These are phyloP conservation scores for Takifugu rubripes DNA, from an alignment of 2,797 vertebrate genomes.

Conservation along the genomic window DNA sequence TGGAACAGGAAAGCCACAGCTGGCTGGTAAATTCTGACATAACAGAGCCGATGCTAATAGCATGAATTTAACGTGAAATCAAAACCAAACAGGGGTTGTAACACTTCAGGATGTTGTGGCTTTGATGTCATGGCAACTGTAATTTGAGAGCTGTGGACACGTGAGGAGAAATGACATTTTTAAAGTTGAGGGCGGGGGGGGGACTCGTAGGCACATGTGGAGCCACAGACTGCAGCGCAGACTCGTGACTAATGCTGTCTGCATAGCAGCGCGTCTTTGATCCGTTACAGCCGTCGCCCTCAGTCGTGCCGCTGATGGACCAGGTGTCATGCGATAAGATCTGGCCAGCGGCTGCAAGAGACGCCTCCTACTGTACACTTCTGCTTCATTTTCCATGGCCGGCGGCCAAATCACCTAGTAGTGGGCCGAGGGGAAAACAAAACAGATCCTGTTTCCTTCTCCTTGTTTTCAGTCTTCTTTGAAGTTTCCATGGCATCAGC, in stretches of 20 bases:
- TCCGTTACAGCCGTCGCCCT: conserved; percentile 13
- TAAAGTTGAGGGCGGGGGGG: too few relatives aligned
- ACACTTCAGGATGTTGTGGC: too few relatives aligned
- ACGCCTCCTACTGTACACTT: conserved; percentile 23
- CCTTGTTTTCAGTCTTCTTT: conserved; percentile 52
- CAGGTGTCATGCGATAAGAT: conserved; percentile 51
- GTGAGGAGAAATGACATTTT: too few relatives aligned
- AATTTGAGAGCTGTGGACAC: neutral
- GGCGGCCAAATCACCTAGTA: conserved; percentile 61
- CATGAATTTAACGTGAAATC: too few relatives aligned
- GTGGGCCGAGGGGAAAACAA: conserved; percentile 51
- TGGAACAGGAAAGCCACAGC: too few relatives aligned
- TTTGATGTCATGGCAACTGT: too few relatives aligned
- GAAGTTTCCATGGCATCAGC: conserved; percentile 68
- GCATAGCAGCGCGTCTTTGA: conserved; percentile 23
- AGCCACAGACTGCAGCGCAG: conserved; percentile 8
- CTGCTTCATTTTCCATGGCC: conserved; percentile 37
- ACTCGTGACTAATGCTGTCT: conserved; percentile 31
- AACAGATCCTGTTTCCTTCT: conserved; percentile 42
- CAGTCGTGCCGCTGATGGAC: conserved; percentile 17
- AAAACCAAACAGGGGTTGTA: too few relatives aligned
- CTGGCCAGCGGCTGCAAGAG: conserved; percentile 32
- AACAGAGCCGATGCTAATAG: too few relatives aligned
- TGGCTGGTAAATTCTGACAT: too few relatives aligned
- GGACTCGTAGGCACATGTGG: too few relatives aligned